Conservation (phyloP, 2,797 vertebrate genomes). For the Notolabrus celidotus region DNA sequence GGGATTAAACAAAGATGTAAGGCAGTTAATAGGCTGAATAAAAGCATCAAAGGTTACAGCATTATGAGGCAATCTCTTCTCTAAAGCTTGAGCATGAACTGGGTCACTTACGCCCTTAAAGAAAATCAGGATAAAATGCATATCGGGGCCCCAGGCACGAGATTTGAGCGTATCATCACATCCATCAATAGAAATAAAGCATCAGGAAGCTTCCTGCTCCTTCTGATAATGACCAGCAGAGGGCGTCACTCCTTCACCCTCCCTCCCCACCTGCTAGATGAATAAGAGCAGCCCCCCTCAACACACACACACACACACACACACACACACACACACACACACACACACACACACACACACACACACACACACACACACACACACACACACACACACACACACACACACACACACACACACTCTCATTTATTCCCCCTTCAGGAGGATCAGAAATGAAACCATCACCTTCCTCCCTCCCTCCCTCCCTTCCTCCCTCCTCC, state of each 20-base stretch:
- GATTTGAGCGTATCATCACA: too few relatives aligned
- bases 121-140: too few relatives aligned
- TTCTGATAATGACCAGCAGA: slow-evolving; percentile 6
- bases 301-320: not conserved
- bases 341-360: not conserved
- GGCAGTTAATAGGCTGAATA: too few relatives aligned
- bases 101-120: too few relatives aligned
- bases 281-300: not conserved
- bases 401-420: not conserved
- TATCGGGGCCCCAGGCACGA: too few relatives aligned
- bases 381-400: not conserved
- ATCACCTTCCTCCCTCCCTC: not conserved
- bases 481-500: not conserved
- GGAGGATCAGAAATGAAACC: not conserved
- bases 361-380: not conserved
- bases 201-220: not conserved
- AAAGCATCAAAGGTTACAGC: too few relatives aligned
- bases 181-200: too few relatives aligned
- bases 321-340: not conserved
- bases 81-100: too few relatives aligned
- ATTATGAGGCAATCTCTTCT: too few relatives aligned
- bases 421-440: not conserved
- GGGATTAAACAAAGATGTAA: too few relatives aligned
- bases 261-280: not conserved
- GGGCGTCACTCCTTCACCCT: not conserved